Conservation (phyloP, 1,140 invertebrate species). For the Camponotus pennsylvanicus region DNA sequence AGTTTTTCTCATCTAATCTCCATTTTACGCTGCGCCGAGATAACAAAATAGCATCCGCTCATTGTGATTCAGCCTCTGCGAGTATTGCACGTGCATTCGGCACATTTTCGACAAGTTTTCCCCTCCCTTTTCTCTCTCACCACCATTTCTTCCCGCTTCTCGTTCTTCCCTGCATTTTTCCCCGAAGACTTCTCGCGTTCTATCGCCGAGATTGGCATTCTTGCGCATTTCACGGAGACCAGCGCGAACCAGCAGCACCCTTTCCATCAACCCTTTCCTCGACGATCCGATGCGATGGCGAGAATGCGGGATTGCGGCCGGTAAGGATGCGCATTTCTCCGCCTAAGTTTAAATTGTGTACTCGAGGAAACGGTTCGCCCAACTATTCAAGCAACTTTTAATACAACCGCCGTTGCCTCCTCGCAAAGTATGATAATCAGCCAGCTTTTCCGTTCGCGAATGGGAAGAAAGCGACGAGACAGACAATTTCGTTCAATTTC, state of each 20-base stretch:
- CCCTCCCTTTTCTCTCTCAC: constrained; percentile 21
- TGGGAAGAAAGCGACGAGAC: background rate
- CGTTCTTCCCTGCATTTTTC: constrained; percentile 45
- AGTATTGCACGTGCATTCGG: constrained; percentile 5
- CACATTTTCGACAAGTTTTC: constrained; percentile 1
- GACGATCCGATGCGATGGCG: constrained; percentile 33
- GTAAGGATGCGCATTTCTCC: constrained; percentile 53
- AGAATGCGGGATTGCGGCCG: constrained; percentile 52
- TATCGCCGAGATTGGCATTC: constrained; percentile 76
- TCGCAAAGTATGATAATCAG: constrained; percentile 55
- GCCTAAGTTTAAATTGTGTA: constrained; percentile 78
- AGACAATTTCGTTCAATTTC: constrained; percentile 6
- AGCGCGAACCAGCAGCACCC: constrained; percentile 60
- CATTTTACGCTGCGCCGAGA: background rate
- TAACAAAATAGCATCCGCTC: background rate
- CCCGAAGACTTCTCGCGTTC: constrained; percentile 63
- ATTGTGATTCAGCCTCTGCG: background rate
- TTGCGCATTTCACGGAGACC: constrained; percentile 66
- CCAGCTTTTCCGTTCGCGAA: background rate
- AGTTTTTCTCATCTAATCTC: background rate
- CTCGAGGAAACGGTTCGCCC: constrained; percentile 72
- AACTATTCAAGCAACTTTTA: constrained; percentile 79
- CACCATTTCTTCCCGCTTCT: constrained; percentile 25
- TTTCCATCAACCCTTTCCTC: constrained; percentile 62
- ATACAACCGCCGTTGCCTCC: constrained; percentile 50